Evolutionary conservation across 2,888 invertebrate species (phyloP).

Genomic region (Lingula anatina): DNA sequence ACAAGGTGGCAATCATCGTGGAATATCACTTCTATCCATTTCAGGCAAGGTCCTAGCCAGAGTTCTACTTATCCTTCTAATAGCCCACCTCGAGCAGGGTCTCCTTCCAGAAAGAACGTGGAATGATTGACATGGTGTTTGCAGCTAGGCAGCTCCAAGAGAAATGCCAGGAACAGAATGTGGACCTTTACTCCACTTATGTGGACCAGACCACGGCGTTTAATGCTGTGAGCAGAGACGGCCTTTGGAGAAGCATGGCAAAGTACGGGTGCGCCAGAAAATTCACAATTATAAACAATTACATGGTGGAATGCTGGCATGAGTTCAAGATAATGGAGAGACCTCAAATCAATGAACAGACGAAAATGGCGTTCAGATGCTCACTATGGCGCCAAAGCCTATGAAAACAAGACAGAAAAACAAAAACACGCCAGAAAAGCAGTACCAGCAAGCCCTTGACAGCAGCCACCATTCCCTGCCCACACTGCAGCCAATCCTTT

Average conservation of each 20-base stretch:
- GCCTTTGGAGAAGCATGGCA: background rate
- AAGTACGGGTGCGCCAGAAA: slow-evolving; percentile 79
- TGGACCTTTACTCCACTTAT: slow-evolving; percentile 7
- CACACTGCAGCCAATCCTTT: no score
- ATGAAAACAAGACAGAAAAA: no score
- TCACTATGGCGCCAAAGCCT: no score
- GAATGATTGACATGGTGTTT: background rate
- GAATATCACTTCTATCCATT: slow-evolving; percentile 9
- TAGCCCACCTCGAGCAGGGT: background rate
- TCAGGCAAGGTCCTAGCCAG: slow-evolving; percentile 11
- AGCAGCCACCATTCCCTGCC: no score
- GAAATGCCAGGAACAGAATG: slow-evolving; percentile 11
- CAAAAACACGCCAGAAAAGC: no score
- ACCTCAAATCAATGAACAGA: no score
- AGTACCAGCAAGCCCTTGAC: no score
- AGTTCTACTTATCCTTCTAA: slow-evolving; percentile 9
- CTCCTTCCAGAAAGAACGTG: slow-evolving; percentile 1
- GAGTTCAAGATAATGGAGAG: no score
- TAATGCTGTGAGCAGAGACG: slow-evolving; percentile 8
- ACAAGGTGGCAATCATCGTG: slow-evolving; percentile 8
- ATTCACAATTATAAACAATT: no score
- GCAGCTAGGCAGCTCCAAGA: slow-evolving; percentile 14
- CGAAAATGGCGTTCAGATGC: no score
- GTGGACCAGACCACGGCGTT: slow-evolving; percentile 14
- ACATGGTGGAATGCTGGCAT: no score